Conservation (phyloP, 2,113 vertebrate species). For the Dendropsophus ebraccatus region DNA sequence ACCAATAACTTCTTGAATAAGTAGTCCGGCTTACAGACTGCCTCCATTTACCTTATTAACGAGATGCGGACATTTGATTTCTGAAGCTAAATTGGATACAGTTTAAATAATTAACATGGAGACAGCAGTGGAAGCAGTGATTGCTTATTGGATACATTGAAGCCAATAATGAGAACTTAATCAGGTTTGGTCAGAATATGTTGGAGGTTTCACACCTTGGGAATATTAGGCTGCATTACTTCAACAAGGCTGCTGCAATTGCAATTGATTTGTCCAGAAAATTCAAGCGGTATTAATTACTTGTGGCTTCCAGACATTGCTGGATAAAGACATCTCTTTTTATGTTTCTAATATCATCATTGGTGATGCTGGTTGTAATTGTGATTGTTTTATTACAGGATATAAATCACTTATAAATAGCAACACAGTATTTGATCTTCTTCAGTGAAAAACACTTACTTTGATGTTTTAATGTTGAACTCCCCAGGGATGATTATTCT, state of each 20-base stretch:
- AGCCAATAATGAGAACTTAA: conserved; percentile 44
- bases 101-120: conserved; percentile 55
- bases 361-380: neutral
- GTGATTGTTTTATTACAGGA: neutral
- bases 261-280: conserved; percentile 61
- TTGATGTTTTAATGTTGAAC: neutral
- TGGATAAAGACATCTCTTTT: conserved; percentile 48
- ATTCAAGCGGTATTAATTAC: conserved; percentile 61
- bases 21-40: conserved; percentile 7
- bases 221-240: conserved; percentile 41
- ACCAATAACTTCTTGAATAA: conserved; percentile 6
- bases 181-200: conserved; percentile 58
- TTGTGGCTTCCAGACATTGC: conserved; percentile 37
- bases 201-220: conserved; percentile 53
- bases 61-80: conserved; percentile 24
- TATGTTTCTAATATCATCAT: neutral
- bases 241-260: conserved; percentile 59
- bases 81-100: conserved; percentile 55
- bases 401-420: neutral
- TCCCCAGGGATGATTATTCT: neutral
- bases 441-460: neutral
- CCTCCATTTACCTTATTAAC: conserved; percentile 48
- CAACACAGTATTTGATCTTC: neutral
- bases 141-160: conserved; percentile 52
- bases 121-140: neutral